A percentile compares a stretch with the other conserved stretches of the same genome.
Conservation (phyloP, 2,888 invertebrate species). For the Bellardia bayeri region DNA sequence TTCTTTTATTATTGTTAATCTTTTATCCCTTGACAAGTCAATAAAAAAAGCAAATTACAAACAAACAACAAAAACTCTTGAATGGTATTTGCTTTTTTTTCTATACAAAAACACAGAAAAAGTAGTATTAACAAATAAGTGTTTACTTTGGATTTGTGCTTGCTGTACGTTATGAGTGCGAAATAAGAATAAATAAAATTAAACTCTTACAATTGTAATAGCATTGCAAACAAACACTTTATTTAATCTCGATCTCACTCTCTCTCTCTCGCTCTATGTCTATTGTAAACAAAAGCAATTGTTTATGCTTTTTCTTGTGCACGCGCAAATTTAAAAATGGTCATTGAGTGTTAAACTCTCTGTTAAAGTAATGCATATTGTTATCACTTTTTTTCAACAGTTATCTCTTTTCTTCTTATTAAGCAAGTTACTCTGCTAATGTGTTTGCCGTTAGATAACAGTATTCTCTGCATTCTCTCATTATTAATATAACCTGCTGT, state of each 20-base stretch:
- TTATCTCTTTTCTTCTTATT: conserved; percentile 26
- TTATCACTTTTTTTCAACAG: neutral
- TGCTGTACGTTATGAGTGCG: conserved; percentile 44
- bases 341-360: conserved; percentile 20
- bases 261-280: neutral
- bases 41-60: conserved; percentile 8
- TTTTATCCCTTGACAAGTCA: neutral
- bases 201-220: neutral
- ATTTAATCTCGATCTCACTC: neutral
- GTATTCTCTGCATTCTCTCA: neutral
- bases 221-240: neutral
- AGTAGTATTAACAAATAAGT: conserved; percentile 10
- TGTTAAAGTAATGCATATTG: neutral
- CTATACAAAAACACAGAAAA: neutral
- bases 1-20: neutral
- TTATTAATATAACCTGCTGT: neutral
- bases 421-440: neutral
- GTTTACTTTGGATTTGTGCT: conserved; percentile 18
- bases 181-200: neutral
- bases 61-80: neutral
- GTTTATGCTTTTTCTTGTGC: neutral
- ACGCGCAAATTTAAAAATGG: conserved; percentile 56
- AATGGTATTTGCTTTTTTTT: neutral
- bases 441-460: conserved; percentile 4
- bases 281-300: neutral